phyloP scores from a whole-genome alignment of 2,888 invertebrate species.

The Cosmopolites sordidus region DNA sequence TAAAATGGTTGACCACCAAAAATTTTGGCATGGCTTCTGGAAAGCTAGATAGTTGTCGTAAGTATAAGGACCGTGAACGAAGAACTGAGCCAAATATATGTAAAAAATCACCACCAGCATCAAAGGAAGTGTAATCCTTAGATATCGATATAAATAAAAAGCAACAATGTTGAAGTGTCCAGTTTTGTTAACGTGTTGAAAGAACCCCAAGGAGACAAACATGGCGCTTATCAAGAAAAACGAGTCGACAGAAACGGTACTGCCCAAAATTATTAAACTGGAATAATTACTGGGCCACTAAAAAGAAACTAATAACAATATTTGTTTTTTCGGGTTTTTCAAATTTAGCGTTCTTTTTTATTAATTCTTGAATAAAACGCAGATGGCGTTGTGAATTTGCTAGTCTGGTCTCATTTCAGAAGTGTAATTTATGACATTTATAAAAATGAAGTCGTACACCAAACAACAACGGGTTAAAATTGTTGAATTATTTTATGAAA shows the following conservation, averaged over 20 bases:
- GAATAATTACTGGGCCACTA: constrained; percentile 43
- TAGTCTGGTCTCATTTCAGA: too few species aligned
- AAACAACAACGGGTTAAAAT: too few species aligned
- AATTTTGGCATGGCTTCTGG: constrained; percentile 37
- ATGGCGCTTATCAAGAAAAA: constrained; percentile 61
- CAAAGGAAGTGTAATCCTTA: constrained; percentile 51
- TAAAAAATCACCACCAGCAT: constrained; percentile 47
- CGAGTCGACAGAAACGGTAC: constrained; percentile 57
- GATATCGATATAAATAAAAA: constrained; percentile 48
- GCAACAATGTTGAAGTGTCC: constrained; percentile 41
- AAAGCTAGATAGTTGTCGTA: constrained; percentile 26
- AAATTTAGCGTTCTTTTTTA: too few species aligned
- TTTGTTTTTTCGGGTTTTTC: too few species aligned
- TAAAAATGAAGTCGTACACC: too few species aligned
- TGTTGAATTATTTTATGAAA: too few species aligned
- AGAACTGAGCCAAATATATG: constrained; percentile 46
- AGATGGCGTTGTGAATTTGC: too few species aligned
- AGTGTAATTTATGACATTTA: too few species aligned
- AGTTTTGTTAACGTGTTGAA: constrained; percentile 40
- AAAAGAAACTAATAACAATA: too few species aligned
- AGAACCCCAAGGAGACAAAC: constrained; percentile 49
- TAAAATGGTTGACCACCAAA: constrained; percentile 47
- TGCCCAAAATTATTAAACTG: constrained; percentile 42
- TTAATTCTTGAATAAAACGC: too few species aligned
- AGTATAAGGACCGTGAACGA: constrained; percentile 51